phyloP scores from a whole-genome alignment of 2,888 invertebrate species.

The Harpalus rufipes region DNA sequence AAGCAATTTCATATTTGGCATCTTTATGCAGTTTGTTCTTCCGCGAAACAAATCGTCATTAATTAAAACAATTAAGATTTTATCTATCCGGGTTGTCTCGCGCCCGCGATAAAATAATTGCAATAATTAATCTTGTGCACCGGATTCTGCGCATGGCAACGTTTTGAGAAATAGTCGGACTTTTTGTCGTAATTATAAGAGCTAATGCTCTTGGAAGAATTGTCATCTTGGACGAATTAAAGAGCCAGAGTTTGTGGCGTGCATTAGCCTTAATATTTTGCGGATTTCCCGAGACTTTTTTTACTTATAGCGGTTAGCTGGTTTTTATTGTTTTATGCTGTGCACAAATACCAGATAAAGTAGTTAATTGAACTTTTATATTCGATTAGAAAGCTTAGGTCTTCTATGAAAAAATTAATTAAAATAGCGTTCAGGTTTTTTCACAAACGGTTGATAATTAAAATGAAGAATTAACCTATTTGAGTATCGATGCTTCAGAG shows the following conservation, averaged over 20 bases:
- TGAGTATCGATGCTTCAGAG: no score
- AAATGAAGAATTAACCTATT: no score
- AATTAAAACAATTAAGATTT: slow-evolving; percentile 62
- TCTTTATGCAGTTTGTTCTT: slow-evolving; percentile 38
- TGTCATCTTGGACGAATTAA: slow-evolving; percentile 56
- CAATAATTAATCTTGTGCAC: slow-evolving; percentile 59
- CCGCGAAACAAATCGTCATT: slow-evolving; percentile 55
- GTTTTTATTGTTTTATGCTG: no score
- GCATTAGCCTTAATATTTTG: slow-evolving; percentile 42
- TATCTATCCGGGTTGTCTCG: slow-evolving; percentile 38
- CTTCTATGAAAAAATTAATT: no score
- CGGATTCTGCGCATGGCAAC: slow-evolving; percentile 53
- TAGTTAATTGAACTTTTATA: no score
- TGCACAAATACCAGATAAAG: no score
- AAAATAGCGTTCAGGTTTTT: no score
- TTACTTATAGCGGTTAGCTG: no score
- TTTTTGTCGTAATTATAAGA: slow-evolving; percentile 56
- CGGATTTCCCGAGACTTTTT: slow-evolving; percentile 14
- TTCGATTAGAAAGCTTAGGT: no score
- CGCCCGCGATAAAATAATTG: slow-evolving; percentile 40
- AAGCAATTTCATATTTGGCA: slow-evolving; percentile 1
- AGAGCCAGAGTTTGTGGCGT: slow-evolving; percentile 10
- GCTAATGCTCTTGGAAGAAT: slow-evolving; percentile 45
- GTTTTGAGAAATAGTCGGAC: slow-evolving; percentile 42
- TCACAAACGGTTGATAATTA: no score